Conservation (phyloP, 2,888 invertebrate species). For the Drosophila borealis region DNA sequence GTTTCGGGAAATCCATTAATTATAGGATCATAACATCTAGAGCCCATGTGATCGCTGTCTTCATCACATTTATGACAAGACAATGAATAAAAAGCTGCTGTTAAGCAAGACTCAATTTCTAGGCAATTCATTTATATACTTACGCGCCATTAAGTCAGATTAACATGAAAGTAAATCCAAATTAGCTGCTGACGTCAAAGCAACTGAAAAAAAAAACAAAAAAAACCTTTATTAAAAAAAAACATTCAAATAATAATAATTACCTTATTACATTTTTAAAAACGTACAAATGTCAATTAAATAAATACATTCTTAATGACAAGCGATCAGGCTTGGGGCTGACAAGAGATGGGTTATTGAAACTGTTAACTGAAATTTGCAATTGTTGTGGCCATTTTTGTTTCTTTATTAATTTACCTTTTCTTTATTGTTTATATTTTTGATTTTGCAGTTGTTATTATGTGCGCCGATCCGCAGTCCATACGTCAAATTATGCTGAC, state of each 20-base stretch:
- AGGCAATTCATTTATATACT: slow-evolving; percentile 12
- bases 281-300: slow-evolving; percentile 41
- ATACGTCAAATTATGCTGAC: slow-evolving; percentile 97
- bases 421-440: slow-evolving; percentile 22
- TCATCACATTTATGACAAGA: too few species aligned
- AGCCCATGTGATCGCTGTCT: too few species aligned
- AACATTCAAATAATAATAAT: not conserved
- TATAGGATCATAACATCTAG: too few species aligned
- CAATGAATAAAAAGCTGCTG: slow-evolving; percentile 2
- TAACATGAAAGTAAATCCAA: slow-evolving; percentile 15
- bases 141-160: slow-evolving; percentile 25
- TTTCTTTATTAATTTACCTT: not conserved
- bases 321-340: slow-evolving; percentile 27
- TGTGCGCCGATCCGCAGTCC: slow-evolving; percentile 95
- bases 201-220: slow-evolving; percentile 21
- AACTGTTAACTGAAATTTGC: slow-evolving; percentile 25
- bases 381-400: slow-evolving; percentile 25
- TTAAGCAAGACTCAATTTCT: slow-evolving; percentile 9
- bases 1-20: too few species aligned
- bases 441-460: slow-evolving; percentile 95
- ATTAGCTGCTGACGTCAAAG: slow-evolving; percentile 62
- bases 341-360: slow-evolving; percentile 7
- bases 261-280: slow-evolving; percentile 3
- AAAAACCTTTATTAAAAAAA: not conserved
- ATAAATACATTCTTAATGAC: slow-evolving; percentile 72